Evolutionary conservation across 2,113 vertebrate genomes (phyloP), one percentile per base, ranked within the genome.

Genomic region (Protomyctophum bolini): DNA sequence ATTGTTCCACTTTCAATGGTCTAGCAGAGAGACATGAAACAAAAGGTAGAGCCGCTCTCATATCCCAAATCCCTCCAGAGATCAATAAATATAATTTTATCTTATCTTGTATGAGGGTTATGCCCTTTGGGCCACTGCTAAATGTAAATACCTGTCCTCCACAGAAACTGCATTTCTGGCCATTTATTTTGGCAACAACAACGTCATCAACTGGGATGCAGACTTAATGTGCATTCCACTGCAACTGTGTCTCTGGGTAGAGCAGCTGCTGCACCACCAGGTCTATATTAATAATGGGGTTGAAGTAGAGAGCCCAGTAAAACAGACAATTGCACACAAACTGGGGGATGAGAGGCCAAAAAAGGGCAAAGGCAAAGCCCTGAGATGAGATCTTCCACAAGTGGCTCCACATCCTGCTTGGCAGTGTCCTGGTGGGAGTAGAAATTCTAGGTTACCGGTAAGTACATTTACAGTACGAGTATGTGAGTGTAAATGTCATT

Each of bases 301-400:
- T 97, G 86, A 98, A 95, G 87, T 97, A 98, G 68, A 99, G 91
- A 49, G 94, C 96, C 95, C 95, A 97, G 88, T 98, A 98, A 92
- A 98, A 98, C 68, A 97, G 87, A 83, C 95, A 96, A 83, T 97
- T 96, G 92, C 96, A 97, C 66, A 97, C 88, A 88, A 98, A 98
- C 76, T 97, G 96, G 47, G 97, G 97, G 73, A 96, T 89, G 21
- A 98, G 89, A 66, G 95, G 96, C 96, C 97, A 99, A 85, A 97
- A 91, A 76, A 98, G 89, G 28, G 93, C 93, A 49, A 98, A 94
- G 69, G 94, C 93, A 59, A 98, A 92, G 10, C 95, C 94, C 84
- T 95, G 95, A 48, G 92, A 95, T 8, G 93, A 94, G 77, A 96
- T 92, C 83, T 94, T 96, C 96, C 96, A 97, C 79, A 97, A 91